Percentiles rank a stretch among this genome's conserved stretches.
Conservation (phyloP, 2,113 vertebrate genomes). For the Podocnemis expansa region DNA sequence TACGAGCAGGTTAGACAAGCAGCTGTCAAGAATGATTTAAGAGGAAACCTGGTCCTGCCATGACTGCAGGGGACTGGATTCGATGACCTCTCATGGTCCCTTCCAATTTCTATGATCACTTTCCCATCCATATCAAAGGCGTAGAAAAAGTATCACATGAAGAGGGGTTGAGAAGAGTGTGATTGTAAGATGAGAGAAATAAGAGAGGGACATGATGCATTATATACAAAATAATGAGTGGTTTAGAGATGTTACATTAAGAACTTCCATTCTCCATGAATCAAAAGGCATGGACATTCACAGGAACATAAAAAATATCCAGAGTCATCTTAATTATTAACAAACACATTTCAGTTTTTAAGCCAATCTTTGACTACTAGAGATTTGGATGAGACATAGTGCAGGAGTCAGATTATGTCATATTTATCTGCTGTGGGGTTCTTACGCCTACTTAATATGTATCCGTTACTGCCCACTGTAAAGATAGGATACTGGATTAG, state of each 20-base stretch:
- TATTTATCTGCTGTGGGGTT: neutral
- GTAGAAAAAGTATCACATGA: neutral
- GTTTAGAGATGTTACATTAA: neutral
- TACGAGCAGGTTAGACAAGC: too few species aligned
- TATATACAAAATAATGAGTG: neutral
- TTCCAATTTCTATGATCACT: too few species aligned
- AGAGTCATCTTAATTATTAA: neutral
- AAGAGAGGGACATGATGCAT: neutral
- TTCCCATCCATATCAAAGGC: neutral
- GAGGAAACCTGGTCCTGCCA: too few species aligned
- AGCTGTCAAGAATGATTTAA: too few species aligned
- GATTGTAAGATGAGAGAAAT: neutral
- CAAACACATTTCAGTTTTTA: neutral
- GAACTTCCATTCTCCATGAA: neutral
- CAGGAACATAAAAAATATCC: neutral
- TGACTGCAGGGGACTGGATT: too few species aligned
- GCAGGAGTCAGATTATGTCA: rapidly evolving
- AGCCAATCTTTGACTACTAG: neutral
- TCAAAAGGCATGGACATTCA: neutral
- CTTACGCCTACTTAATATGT: neutral
- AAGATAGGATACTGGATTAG: neutral
- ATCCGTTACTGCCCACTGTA: neutral
- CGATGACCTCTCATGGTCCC: too few species aligned
- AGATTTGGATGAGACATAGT: neutral
- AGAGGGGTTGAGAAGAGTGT: neutral